Evolutionary conservation across 2,113 vertebrate species (phyloP).

Genomic region (Ictalurus punctatus): DNA sequence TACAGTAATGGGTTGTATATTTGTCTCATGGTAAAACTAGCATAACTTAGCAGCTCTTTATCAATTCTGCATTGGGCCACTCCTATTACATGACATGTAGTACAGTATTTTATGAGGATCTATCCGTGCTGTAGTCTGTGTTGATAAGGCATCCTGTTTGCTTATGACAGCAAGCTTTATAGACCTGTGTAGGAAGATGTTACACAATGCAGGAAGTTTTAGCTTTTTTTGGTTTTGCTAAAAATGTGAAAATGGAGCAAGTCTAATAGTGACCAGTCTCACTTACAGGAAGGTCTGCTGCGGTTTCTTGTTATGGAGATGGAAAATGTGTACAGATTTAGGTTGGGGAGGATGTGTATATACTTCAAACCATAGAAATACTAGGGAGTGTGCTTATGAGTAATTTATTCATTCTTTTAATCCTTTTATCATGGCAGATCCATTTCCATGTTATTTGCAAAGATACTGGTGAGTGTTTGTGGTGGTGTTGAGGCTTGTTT

Average conservation of each 20-base stretch:
- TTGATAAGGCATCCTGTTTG: not conserved
- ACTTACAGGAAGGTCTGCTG: not conserved
- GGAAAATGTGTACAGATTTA: constrained; percentile 6
- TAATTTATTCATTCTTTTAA: not conserved
- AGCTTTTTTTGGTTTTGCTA: not conserved
- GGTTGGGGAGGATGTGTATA: not conserved
- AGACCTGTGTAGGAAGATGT: not conserved
- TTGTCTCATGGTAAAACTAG: not conserved
- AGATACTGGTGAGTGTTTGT: not conserved
- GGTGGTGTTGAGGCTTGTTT: not conserved
- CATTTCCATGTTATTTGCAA: not conserved
- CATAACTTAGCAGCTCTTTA: not conserved
- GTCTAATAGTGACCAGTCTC: not conserved
- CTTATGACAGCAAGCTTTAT: not conserved
- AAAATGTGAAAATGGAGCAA: not conserved
- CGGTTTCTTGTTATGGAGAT: not conserved
- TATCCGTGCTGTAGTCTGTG: not conserved
- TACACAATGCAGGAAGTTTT: not conserved
- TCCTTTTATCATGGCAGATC: not conserved
- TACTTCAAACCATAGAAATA: not conserved
- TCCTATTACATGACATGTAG: not conserved
- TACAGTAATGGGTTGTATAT: not conserved
- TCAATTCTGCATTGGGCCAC: not conserved
- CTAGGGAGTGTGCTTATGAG: not conserved
- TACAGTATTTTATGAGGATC: not conserved